Base-by-base conservation (phyloP, 2,888 invertebrate genomes). In the Oeneis ivallda region DNA sequence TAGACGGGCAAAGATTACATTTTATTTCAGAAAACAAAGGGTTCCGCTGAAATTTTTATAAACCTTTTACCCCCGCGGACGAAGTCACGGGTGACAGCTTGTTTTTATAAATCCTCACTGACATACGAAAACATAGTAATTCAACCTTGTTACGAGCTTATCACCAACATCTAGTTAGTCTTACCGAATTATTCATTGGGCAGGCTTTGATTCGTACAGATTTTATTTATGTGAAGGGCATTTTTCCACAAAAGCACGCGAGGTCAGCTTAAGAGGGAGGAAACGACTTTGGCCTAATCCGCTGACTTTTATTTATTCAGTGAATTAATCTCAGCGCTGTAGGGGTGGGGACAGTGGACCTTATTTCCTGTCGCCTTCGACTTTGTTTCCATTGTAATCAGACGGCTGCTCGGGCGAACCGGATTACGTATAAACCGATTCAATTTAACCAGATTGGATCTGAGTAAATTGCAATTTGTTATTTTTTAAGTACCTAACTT, bases 271-370 rank as follows among this genome's bases (percentile, higher is more conserved):
- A 84, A 87, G 90, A 88, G 91, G 89, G 89, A 88, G 89, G 89
- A 86, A 90, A 89, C 87, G 89, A 86, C 89, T 87, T 84, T 84
- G 88, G 85, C 86, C 89, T 91, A 91, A 91, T 91, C 92, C 90
- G 90, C 92, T 90, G 92, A 91, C 92, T 91, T 91, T 92, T 92
- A 91, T 92, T 92, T 92, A 92, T 92, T 91, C 92, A 90, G 86
- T 89, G 90, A 91, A 91, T 92, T 92, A 91, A 91, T 92, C 91
- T 91, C 85, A 75, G 79, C 80, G 79, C 79, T 79, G 3, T 75
- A 76, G 78, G 85, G 84, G 82, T 79, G 83, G 86, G 86, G 84
- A 82, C 83, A 81, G 75, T 76, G 78, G 74, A 84, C 86, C 87
- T 86, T 86, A 84, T 85, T 87, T 86, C 85, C 85, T 85, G 86